Conservation (phyloP, 2,888 invertebrate genomes). For the Drosophila buzzatii region DNA sequence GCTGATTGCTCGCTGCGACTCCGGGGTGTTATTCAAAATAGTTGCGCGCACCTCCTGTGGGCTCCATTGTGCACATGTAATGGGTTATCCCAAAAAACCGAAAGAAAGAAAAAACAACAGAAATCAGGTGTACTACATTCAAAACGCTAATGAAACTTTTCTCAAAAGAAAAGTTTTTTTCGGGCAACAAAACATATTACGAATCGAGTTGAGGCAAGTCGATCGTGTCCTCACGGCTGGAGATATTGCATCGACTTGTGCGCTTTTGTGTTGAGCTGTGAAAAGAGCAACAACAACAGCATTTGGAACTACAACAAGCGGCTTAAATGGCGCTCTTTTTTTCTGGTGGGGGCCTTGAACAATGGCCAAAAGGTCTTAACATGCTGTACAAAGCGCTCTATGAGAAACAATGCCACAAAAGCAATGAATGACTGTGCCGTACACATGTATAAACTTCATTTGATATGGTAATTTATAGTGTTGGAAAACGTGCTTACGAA, state of each 20-base stretch:
- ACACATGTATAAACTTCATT: conserved; percentile 58
- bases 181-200: conserved; percentile 26
- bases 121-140: conserved; percentile 64
- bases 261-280: conserved; percentile 75
- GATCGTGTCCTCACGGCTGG: conserved; percentile 77
- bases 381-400: conserved; percentile 35
- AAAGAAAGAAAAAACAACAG: conserved; percentile 12
- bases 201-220: conserved; percentile 41
- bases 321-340: conserved; percentile 75
- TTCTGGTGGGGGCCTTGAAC: conserved; percentile 43
- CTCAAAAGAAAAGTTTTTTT: conserved; percentile 49
- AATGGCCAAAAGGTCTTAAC: conserved; percentile 60
- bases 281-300: conserved; percentile 60
- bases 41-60: conserved; percentile 66
- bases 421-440: conserved; percentile 53
- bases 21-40: conserved; percentile 64
- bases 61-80: conserved; percentile 53
- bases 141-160: conserved; percentile 70
- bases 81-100: conserved; percentile 28
- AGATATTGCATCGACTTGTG: conserved; percentile 61
- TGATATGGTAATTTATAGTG: conserved; percentile 70
- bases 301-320: conserved; percentile 61
- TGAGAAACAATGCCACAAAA: conserved; percentile 51
- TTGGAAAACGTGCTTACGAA: conserved; percentile 42
- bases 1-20: conserved; percentile 24